Evolutionary conservation across 2,797 vertebrate species (phyloP), one percentile per base, ranked within the genome.

Genomic region (Coregonus suidteri): DNA sequence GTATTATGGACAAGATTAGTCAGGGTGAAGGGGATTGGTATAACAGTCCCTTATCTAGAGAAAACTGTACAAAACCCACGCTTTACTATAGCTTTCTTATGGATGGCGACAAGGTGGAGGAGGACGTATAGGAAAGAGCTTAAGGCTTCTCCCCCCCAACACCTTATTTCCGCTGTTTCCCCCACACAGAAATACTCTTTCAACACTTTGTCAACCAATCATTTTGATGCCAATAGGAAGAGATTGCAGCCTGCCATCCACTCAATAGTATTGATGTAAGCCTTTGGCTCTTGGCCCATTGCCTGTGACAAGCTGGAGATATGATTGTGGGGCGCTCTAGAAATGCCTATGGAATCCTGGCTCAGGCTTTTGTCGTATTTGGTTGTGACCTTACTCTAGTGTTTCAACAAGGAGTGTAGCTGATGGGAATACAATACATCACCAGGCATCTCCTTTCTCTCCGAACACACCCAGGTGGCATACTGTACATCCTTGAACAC

Each of bases 211-310:
- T 72, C 78, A 77, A 69, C 79, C 82, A 78, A 77, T 81, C 52
- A 75, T 68, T 87, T 82, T 84, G 81, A 88, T 78, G 77, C 73
- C 65, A 68, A 80, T 75, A 52, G 52, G 72, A 75, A 72, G 71
- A 80, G 35, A 56, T 78, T 85, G 15, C 41, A 71, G 79, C 14
- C 75, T 76, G 71, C 64, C 30, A 70, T 79, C 84, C 71, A 82
- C 79, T 84, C 77, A 62, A 82, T 82, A 76, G 52, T 74, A 82
- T 79, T 74, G 76, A 62, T 77, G 77, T 82, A 69, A 81, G 70
- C 78, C 74, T 81, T 80, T 82, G 77, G 74, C 69, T 72, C 54
- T 73, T 71, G 62, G 76, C 81, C 79, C 66, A 47, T 62, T 75
- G 66, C 70, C 65, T 77, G 66, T 87, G 83, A 85, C 82, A 79